Conservation (phyloP, 2,113 vertebrate species). For the Melanocharis versteri region DNA sequence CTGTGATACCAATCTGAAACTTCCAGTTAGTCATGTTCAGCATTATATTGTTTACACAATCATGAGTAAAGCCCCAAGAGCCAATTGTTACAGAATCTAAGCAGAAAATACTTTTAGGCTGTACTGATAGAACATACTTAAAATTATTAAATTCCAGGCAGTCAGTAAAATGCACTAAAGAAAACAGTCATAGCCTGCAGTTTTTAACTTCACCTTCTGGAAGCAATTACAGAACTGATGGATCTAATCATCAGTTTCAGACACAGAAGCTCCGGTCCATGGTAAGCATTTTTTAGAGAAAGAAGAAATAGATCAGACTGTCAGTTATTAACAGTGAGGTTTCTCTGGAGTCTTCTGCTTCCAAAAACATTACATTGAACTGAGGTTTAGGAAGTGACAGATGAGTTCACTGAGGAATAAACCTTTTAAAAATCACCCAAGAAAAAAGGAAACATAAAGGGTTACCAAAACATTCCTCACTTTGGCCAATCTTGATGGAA, state of each 20-base stretch:
- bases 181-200: not conserved
- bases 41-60: not conserved
- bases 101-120: not conserved
- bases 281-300: not conserved
- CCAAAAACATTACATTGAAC: not conserved
- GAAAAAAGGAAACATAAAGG: not conserved
- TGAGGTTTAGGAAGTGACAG: not conserved
- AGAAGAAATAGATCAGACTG: not conserved
- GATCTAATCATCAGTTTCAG: not conserved
- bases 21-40: not conserved
- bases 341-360: not conserved
- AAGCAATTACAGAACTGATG: not conserved
- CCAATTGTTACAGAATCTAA: not conserved
- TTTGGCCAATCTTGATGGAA: not conserved
- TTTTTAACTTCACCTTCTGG: not conserved
- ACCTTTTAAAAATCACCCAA: not conserved
- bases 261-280: not conserved
- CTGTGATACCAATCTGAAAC: not conserved
- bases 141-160: not conserved
- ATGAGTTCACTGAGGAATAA: not conserved
- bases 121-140: not conserved
- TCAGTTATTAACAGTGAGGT: not conserved
- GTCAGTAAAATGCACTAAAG: not conserved
- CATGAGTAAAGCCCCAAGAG: not conserved
- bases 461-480: not conserved